Evolutionary conservation across 2,797 vertebrate genomes (phyloP).

Genomic region (Acanthopagrus latus): DNA sequence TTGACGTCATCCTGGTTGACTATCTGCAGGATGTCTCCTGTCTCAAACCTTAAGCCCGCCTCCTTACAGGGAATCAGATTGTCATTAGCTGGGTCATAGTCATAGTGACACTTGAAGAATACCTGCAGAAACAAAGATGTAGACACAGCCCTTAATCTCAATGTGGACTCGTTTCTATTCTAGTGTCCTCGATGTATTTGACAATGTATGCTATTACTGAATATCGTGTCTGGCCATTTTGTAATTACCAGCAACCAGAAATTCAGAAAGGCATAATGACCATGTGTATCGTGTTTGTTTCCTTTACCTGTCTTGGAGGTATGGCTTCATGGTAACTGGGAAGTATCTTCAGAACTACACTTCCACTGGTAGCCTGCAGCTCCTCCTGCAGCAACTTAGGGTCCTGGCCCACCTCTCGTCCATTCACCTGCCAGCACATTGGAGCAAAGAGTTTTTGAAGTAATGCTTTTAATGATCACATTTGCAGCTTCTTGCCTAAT

Average conservation of each 20-base stretch:
- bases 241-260: neutral
- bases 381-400: constrained; percentile 91
- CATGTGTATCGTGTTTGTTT: neutral
- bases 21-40: constrained; percentile 97
- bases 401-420: constrained; percentile 90
- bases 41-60: constrained; percentile 94
- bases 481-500: neutral
- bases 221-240: neutral
- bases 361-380: constrained; percentile 91
- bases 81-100: constrained; percentile 96
- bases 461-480: neutral
- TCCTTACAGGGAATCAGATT: constrained; percentile 99
- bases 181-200: no score
- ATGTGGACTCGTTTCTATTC: neutral
- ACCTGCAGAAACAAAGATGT: constrained; percentile 63
- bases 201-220: no score
- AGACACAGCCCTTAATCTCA: neutral
- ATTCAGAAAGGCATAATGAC: no score
- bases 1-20: constrained; percentile 99
- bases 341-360: constrained; percentile 92
- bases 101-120: constrained; percentile 88
- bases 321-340: constrained; percentile 94
- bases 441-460: neutral
- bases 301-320: constrained; percentile 88
- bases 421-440: constrained; percentile 86